A percentile compares a stretch with the other conserved stretches of the same genome.
Evolutionary conservation across 2,113 vertebrate genomes (phyloP).

Genomic region (Poeciliopsis turrubarensis): DNA sequence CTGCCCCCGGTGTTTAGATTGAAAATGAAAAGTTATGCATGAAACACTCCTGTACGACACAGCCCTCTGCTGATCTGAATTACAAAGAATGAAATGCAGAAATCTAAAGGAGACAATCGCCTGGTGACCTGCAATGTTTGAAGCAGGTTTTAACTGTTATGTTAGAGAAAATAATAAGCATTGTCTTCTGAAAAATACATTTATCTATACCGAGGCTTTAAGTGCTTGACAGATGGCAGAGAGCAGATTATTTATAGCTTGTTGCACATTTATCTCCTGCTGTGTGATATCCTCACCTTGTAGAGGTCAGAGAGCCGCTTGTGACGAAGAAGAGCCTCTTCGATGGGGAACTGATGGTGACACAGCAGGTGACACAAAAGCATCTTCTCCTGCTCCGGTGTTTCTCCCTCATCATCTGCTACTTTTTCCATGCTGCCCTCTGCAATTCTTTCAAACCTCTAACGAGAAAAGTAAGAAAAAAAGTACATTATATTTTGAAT

Average conservation of each 20-base stretch:
- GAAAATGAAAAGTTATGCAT: too few relatives aligned
- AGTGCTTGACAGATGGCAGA: conserved; percentile 55
- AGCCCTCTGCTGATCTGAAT: background rate
- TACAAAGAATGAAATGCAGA: too few relatives aligned
- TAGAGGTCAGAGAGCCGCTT: conserved; percentile 95
- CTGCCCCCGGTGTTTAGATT: too few relatives aligned
- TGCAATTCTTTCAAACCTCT: conserved; percentile 79
- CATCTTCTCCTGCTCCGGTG: conserved; percentile 93
- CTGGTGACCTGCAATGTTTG: background rate
- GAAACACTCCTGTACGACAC: too few relatives aligned
- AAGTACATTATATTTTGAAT: too few relatives aligned
- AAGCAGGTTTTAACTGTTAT: background rate
- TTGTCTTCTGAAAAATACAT: background rate
- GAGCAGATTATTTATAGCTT: conserved; percentile 28
- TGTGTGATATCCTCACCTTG: conserved; percentile 83
- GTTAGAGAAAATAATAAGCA: background rate
- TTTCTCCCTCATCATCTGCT: conserved; percentile 84
- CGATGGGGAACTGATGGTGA: conserved; percentile 91
- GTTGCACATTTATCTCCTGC: conserved; percentile 42
- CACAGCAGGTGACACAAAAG: conserved; percentile 86
- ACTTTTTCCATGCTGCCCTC: conserved; percentile 78
- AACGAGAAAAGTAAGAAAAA: too few relatives aligned
- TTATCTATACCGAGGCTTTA: background rate
- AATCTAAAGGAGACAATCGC: background rate
- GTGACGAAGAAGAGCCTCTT: conserved; percentile 89